Base-by-base conservation (phyloP, 2,888 invertebrate genomes). In the Diarsia rubi region DNA sequence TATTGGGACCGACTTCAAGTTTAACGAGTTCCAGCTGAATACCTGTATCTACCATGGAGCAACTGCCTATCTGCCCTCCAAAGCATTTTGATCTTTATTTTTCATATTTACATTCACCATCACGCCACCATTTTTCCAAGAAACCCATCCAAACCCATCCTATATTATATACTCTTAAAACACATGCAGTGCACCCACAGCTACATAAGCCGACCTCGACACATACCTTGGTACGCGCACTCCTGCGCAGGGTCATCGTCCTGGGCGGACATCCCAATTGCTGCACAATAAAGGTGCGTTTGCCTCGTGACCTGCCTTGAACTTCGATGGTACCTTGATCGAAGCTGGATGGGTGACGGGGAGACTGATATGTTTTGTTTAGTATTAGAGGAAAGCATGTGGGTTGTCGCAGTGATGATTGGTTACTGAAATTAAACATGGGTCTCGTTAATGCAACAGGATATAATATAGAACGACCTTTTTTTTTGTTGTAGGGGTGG, bases 241-340 rank as follows among this genome's bases (percentile, higher is more conserved):
- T 73, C 85, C 82, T 75, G 79, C 54, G 66, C 81, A 69, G 78
- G 94, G 91, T 94, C 94, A 88, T 69, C 78, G 92, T 92, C 94
- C 94, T 86, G 86, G 75, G 85, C 91, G 94, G 95, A 95, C 91
- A 91, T 85, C 86, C 92, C 94, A 95, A 94, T 95, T 93, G 92
- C 78, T 83, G 82, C 60, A 79, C 92, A 94, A 94, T 95, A 93
- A 94, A 95, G 95, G 95, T 95, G 94, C 95, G 92, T 92, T 94
- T 92, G 93, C 92, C 92, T 92, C 93, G 76, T 86, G 92, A 90
- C 92, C 92, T 88, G 95, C 95, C 95, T 95, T 95, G 95, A 95
- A 95, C 95, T 93, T 93, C 88, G 86, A 82, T 81, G 74, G 79
- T 75, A 74, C 85, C 79, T 82, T 80, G 83, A 78, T 82, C 78